These are phyloP conservation scores for Cetonia aurata DNA, from an alignment of 2,888 invertebrate species.

Conservation along the genomic window DNA sequence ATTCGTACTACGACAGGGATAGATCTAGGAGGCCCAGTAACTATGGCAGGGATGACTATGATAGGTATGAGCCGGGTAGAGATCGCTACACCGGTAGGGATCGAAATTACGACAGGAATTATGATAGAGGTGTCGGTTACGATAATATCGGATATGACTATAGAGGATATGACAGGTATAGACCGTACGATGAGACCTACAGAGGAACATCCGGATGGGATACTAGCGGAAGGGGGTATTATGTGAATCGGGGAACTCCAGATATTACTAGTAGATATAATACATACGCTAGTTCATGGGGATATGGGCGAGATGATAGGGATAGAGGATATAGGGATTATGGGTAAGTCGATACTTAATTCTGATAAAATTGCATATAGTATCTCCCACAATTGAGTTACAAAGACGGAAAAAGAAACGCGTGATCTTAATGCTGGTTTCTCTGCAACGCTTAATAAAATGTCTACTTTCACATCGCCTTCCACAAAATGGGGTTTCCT, in stretches of 20 bases:
- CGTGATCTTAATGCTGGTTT: too few relatives aligned
- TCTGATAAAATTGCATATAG: not conserved
- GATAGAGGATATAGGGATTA: constrained; percentile 57
- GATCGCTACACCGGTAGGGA: constrained; percentile 65
- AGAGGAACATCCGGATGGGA: constrained; percentile 76
- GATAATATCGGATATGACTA: constrained; percentile 63
- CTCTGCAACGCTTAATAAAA: too few relatives aligned
- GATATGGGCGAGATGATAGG: constrained; percentile 51
- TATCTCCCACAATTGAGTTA: too few relatives aligned
- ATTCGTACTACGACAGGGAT: constrained; percentile 57
- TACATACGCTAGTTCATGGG: constrained; percentile 58
- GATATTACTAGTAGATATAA: constrained; percentile 62
- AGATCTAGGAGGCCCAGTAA: constrained; percentile 54
- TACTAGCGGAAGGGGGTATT: constrained; percentile 69
- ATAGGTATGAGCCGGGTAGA: constrained; percentile 66
- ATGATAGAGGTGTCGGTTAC: constrained; percentile 62
- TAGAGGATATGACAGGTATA: constrained; percentile 59
- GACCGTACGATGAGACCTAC: constrained; percentile 72
- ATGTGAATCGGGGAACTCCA: constrained; percentile 72
- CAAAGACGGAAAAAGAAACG: too few relatives aligned
- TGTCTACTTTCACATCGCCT: too few relatives aligned
- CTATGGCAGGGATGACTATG: constrained; percentile 67
- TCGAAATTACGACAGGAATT: constrained; percentile 58
- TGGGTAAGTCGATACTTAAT: constrained; percentile 49
- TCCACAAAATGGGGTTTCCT: too few relatives aligned